Conservation (phyloP, 2,113 vertebrate genomes). For the Ochotona curzoniae region DNA sequence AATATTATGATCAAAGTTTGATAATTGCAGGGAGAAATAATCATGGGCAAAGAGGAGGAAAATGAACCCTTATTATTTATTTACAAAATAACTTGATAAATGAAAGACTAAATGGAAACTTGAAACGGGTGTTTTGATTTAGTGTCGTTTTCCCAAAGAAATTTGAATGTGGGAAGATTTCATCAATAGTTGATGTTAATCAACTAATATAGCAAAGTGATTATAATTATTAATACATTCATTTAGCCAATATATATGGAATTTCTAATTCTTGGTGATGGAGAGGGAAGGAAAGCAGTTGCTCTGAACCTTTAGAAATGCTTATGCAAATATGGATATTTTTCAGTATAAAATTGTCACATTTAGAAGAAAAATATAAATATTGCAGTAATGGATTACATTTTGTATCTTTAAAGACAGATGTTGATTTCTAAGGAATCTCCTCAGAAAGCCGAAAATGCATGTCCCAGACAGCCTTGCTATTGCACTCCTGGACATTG, state of each 20-base stretch:
- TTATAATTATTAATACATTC: neutral
- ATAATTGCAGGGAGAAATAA: neutral
- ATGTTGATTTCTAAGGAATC: too few relatives aligned
- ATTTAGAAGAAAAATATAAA: neutral
- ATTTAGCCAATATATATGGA: neutral
- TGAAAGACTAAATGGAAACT: neutral
- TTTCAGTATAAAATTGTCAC: neutral
- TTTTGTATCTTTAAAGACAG: neutral
- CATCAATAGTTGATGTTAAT: neutral
- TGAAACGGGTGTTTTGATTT: neutral
- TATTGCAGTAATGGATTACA: neutral
- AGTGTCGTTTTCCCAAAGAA: neutral
- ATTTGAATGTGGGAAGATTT: neutral
- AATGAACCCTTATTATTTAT: neutral
- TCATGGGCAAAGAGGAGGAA: neutral
- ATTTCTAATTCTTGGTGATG: neutral
- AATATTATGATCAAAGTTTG: slow-evolving; percentile 20
- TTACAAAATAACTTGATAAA: neutral
- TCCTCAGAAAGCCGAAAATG: too few relatives aligned
- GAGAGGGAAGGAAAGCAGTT: too few relatives aligned
- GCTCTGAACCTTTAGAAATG: neutral
- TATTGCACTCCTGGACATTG: too few relatives aligned
- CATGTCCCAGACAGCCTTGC: too few relatives aligned
- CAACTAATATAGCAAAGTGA: neutral
- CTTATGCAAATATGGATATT: neutral